Evolutionary conservation across 2,888 invertebrate genomes (phyloP).

Genomic region (Pristionchus arcanus): DNA sequence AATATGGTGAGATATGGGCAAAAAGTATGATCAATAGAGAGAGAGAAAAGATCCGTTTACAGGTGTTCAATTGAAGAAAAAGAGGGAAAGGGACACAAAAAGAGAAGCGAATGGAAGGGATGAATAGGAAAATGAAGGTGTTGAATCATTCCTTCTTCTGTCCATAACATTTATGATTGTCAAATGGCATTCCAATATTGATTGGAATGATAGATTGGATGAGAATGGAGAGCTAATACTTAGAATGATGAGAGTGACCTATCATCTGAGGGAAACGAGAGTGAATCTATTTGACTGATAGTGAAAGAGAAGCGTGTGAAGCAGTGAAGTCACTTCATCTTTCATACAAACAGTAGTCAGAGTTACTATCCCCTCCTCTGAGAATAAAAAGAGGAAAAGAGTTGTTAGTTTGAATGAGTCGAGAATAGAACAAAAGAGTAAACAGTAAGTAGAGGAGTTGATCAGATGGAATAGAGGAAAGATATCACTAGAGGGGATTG

Average conservation of each 20-base stretch:
- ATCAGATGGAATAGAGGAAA: neutral
- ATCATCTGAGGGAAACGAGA: neutral
- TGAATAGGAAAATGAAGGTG: slow-evolving; percentile 22
- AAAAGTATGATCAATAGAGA: neutral
- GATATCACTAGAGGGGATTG: slow-evolving; percentile 40
- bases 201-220: slow-evolving; percentile 5
- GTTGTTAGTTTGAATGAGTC: slow-evolving; percentile 36
- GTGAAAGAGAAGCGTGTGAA: slow-evolving; percentile 28
- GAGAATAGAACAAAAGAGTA: slow-evolving; percentile 15
- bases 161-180: slow-evolving; percentile 29
- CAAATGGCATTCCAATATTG: slow-evolving; percentile 11
- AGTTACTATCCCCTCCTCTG: neutral
- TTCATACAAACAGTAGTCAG: slow-evolving; percentile 51
- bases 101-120: slow-evolving; percentile 7
- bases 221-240: neutral
- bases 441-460: slow-evolving; percentile 11
- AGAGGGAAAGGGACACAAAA: slow-evolving; percentile 2
- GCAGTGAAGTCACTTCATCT: slow-evolving; percentile 25
- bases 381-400: slow-evolving; percentile 8
- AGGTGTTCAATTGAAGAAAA: slow-evolving; percentile 7
- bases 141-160: slow-evolving; percentile 40
- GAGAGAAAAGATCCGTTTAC: neutral
- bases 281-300: slow-evolving; percentile 25
- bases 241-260: neutral
- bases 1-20: neutral